A percentile compares a stretch with the other conserved stretches of the same genome.
These are phyloP conservation scores for Rosalia funebris DNA, from an alignment of 2,888 invertebrate species.

Conservation along the genomic window DNA sequence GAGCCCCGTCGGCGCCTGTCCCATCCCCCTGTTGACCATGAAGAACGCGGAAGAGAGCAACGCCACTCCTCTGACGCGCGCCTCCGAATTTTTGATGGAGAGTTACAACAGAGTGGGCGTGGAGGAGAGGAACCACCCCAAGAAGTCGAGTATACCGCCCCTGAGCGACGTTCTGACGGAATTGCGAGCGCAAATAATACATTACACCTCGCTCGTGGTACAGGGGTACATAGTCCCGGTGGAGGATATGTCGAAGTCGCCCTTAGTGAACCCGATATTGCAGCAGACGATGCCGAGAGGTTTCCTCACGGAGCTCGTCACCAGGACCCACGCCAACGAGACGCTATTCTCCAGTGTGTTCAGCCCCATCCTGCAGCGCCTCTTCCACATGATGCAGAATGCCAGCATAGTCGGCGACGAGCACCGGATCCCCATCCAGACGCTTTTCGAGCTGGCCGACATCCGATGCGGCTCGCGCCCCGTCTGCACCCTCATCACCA, in stretches of 20 bases:
- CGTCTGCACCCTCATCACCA: conserved; percentile 70
- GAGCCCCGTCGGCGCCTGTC: conserved; percentile 55
- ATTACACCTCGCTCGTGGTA: conserved; percentile 69
- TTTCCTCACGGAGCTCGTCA: conserved; percentile 71
- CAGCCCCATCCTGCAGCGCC: conserved; percentile 75
- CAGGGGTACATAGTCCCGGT: conserved; percentile 63
- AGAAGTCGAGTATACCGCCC: conserved; percentile 79
- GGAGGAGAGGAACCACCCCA: conserved; percentile 81
- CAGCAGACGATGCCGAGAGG: conserved; percentile 79
- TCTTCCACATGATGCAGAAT: conserved; percentile 75
- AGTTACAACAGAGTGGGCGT: conserved; percentile 77
- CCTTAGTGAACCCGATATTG: conserved; percentile 75
- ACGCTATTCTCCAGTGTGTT: conserved; percentile 71
- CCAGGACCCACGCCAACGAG: conserved; percentile 67
- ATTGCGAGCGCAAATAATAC: conserved; percentile 68
- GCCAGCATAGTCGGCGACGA: conserved; percentile 77
- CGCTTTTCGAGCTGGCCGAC: conserved; percentile 81
- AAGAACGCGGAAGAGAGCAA: conserved; percentile 34
- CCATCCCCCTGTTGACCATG: conserved; percentile 56
- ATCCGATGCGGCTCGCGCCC: conserved; percentile 82
- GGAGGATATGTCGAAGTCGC: conserved; percentile 68
- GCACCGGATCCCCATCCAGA: conserved; percentile 69
- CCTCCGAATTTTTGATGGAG: conserved; percentile 68
- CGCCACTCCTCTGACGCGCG: conserved; percentile 50
- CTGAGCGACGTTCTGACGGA: conserved; percentile 73